These are phyloP conservation scores for Anolis apletophallus DNA, from an alignment of 2,797 vertebrate species.

Conservation along the genomic window DNA sequence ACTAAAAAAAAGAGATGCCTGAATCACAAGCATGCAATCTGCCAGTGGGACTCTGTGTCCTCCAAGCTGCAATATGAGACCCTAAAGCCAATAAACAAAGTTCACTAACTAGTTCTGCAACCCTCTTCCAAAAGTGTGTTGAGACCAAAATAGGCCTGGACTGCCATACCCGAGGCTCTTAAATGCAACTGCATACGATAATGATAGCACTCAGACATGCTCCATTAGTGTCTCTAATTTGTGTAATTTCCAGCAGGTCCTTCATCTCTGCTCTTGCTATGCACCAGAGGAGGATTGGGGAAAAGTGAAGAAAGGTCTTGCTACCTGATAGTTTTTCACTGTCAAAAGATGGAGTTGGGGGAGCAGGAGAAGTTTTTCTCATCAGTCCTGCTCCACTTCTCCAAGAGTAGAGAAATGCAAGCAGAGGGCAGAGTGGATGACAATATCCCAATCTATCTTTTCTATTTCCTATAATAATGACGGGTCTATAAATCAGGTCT, in stretches of 20 bases:
- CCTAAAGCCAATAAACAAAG: background rate
- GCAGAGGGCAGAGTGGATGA: background rate
- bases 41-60: background rate
- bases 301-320: background rate
- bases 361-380: background rate
- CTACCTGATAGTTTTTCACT: conserved; percentile 2
- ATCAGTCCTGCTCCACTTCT: background rate
- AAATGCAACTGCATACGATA: background rate
- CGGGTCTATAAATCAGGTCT: background rate
- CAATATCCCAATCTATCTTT: background rate
- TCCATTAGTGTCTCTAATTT: conserved; percentile 26
- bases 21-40: background rate
- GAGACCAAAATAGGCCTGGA: background rate
- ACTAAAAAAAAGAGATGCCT: no score
- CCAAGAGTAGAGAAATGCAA: background rate
- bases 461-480: background rate
- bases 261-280: conserved; percentile 22
- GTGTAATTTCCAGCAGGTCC: conserved; percentile 10
- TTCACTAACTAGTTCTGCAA: background rate
- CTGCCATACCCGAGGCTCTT: background rate
- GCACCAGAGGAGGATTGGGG: background rate
- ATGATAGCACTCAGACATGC: conserved; percentile 15
- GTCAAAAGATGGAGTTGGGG: background rate
- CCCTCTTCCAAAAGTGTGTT: background rate
- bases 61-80: background rate